A percentile compares a stretch with the other conserved stretches of the same genome.
phyloP scores from a whole-genome alignment of 2,888 invertebrate genomes.

The Frankliniella intonsa region DNA sequence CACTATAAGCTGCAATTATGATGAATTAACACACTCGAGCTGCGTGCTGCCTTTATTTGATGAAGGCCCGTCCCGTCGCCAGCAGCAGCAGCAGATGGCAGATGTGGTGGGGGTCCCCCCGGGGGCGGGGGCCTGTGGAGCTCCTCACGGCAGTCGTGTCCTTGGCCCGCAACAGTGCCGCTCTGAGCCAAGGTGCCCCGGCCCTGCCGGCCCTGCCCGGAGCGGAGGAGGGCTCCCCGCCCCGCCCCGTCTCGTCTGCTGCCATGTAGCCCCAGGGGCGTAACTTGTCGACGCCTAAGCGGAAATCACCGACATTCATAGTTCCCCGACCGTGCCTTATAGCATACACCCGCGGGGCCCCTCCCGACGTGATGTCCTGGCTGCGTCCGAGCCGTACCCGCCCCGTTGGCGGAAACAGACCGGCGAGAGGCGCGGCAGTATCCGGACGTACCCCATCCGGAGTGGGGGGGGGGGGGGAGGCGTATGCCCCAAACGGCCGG shows the following conservation, averaged over 20 bases:
- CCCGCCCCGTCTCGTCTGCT: background rate
- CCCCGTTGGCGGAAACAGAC: background rate
- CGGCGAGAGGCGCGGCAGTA: background rate
- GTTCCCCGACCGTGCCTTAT: background rate
- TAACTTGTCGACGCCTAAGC: background rate
- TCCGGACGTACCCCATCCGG: no score
- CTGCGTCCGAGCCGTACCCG: background rate
- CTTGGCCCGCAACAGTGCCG: constrained; percentile 11
- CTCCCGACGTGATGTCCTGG: background rate
- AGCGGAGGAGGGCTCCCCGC: background rate
- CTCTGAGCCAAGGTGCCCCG: background rate
- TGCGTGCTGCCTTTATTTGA: background rate
- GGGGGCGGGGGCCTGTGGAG: background rate
- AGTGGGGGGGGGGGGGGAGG: no score
- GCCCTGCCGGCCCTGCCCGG: background rate
- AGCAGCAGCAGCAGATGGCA: no score
- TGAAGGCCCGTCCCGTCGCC: background rate
- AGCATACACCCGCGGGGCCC: background rate
- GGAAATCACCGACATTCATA: constrained; percentile 25
- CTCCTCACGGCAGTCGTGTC: background rate
- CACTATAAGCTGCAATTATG: no score
- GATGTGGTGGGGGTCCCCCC: no score
- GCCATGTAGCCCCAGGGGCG: background rate
- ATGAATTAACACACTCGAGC: no score
- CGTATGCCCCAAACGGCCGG: no score